Conservation (phyloP, 2,888 invertebrate species). For the Drepana falcataria region DNA sequence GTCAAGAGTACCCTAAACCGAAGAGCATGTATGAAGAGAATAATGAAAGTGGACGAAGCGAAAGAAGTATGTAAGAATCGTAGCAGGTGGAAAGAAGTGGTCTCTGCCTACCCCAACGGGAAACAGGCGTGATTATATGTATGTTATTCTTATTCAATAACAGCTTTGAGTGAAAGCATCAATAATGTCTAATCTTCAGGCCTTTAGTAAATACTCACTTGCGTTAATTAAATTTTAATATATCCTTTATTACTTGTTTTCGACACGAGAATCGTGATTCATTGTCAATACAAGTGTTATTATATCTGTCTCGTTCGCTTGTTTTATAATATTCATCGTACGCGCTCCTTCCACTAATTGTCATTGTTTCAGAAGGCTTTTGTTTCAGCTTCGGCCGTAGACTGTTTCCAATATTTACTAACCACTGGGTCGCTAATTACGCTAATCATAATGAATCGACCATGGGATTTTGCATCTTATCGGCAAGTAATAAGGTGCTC, state of each 20-base stretch:
- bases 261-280: conserved; percentile 39
- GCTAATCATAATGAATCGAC: not conserved
- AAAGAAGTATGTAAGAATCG: too few relatives aligned
- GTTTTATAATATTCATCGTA: conserved; percentile 28
- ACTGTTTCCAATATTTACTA: conserved; percentile 7
- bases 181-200: not conserved
- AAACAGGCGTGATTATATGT: too few relatives aligned
- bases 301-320: conserved; percentile 26
- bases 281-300: conserved; percentile 58
- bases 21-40: too few relatives aligned
- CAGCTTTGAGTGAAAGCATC: conserved; percentile 1
- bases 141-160: too few relatives aligned
- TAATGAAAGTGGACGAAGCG: too few relatives aligned
- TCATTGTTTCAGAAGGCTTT: conserved; percentile 32
- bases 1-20: too few relatives aligned
- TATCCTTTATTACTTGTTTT: conserved; percentile 25
- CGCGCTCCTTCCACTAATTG: conserved; percentile 31
- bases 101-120: too few relatives aligned
- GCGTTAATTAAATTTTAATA: not conserved
- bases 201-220: not conserved
- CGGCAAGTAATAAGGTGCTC: not conserved
- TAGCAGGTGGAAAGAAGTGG: too few relatives aligned
- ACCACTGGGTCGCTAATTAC: not conserved
- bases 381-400: conserved; percentile 13
- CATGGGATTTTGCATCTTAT: not conserved